These are phyloP conservation scores for Drymodes brunneopygia DNA, from an alignment of 2,113 vertebrate genomes.

Conservation along the genomic window DNA sequence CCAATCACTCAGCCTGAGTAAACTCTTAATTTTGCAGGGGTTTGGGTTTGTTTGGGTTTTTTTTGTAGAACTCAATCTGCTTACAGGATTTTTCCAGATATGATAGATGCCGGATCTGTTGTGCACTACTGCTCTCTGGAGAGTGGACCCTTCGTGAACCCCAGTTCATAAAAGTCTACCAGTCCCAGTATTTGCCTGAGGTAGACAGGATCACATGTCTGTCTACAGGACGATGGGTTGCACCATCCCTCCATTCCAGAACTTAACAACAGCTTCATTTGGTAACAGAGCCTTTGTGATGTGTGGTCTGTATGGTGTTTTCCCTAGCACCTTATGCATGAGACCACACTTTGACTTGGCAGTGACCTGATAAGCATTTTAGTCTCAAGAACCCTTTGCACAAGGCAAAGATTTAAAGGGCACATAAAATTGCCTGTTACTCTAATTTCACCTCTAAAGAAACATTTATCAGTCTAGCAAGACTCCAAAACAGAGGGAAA, in stretches of 20 bases:
- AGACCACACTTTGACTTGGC: background rate
- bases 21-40: background rate
- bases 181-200: background rate
- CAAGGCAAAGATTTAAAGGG: background rate
- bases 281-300: background rate
- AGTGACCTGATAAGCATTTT: background rate
- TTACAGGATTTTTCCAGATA: background rate
- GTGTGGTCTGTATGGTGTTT: background rate
- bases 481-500: background rate
- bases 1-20: background rate
- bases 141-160: background rate
- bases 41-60: background rate
- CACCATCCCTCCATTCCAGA: background rate
- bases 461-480: background rate
- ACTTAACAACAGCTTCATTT: background rate
- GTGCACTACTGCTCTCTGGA: background rate
- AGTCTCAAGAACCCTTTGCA: background rate
- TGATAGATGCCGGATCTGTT: background rate
- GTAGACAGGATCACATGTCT: background rate
- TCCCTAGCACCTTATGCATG: background rate
- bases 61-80: background rate
- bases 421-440: background rate
- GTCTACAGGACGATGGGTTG: background rate
- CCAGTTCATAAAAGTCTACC: background rate
- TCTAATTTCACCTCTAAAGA: background rate